Conservation (phyloP, 2,113 vertebrate species). For the Pelodiscus sinensis region DNA sequence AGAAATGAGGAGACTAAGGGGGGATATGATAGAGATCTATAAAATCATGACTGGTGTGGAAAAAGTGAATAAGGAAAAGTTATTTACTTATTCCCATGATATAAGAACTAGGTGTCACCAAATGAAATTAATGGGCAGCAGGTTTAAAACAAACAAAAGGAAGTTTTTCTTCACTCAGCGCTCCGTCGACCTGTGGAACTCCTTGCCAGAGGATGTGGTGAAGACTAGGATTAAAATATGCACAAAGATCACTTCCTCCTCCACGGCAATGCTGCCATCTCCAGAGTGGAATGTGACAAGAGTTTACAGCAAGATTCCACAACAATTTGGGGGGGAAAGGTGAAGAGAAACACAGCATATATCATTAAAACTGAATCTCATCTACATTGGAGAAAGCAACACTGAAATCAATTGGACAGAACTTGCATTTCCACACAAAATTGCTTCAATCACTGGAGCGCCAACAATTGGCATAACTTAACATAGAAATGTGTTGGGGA, state of each 20-base stretch:
- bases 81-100: too few species aligned
- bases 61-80: too few species aligned
- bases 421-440: background rate
- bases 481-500: rapidly evolving
- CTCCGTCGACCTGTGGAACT: too few species aligned
- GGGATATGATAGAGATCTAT: too few species aligned
- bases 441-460: rapidly evolving
- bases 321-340: rapidly evolving
- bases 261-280: background rate
- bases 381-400: background rate
- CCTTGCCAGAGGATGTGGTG: too few species aligned
- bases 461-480: background rate
- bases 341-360: background rate
- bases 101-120: too few species aligned
- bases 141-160: too few species aligned
- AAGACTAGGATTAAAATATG: background rate
- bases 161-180: too few species aligned
- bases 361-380: background rate
- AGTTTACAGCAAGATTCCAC: background rate
- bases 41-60: too few species aligned
- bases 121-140: too few species aligned
- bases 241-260: background rate
- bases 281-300: rapidly evolving
- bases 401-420: background rate
- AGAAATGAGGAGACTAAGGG: too few species aligned